Evolutionary conservation across 2,888 invertebrate genomes (phyloP).

Genomic region (Caenorhabditis japonica): DNA sequence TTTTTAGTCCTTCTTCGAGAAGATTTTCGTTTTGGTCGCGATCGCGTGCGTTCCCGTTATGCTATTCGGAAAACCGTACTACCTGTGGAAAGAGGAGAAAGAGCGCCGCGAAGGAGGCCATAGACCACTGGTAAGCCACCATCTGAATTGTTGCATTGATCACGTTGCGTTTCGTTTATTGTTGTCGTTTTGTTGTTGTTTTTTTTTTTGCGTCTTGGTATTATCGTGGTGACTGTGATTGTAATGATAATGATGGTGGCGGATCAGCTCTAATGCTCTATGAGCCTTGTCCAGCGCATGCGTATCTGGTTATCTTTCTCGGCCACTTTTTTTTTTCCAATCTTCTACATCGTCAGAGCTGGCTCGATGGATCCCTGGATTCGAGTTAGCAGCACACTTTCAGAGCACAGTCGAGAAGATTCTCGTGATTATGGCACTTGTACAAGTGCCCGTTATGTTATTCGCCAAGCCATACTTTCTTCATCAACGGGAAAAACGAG

Average conservation of each 20-base stretch:
- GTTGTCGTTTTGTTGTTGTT: neutral
- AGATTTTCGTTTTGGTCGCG: conserved; percentile 86
- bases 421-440: conserved; percentile 86
- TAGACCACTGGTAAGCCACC: conserved; percentile 64
- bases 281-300: too few relatives aligned
- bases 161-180: too few relatives aligned
- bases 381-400: too few relatives aligned
- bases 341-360: neutral
- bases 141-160: conserved; percentile 6
- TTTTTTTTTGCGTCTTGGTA: too few relatives aligned
- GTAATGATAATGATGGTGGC: conserved; percentile 7
- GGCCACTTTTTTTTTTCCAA: too few relatives aligned
- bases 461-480: conserved; percentile 86
- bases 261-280: too few relatives aligned
- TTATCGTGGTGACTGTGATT: too few relatives aligned
- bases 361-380: neutral
- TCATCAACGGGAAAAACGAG: conserved; percentile 32
- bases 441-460: conserved; percentile 94
- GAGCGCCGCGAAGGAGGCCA: conserved; percentile 62
- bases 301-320: too few relatives aligned
- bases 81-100: conserved; percentile 80
- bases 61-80: conserved; percentile 91
- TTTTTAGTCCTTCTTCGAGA: conserved; percentile 82
- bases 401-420: conserved; percentile 86
- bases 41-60: conserved; percentile 92